phyloP scores from a whole-genome alignment of 1,140 invertebrate species.

The Paraescarpia echinospica region DNA sequence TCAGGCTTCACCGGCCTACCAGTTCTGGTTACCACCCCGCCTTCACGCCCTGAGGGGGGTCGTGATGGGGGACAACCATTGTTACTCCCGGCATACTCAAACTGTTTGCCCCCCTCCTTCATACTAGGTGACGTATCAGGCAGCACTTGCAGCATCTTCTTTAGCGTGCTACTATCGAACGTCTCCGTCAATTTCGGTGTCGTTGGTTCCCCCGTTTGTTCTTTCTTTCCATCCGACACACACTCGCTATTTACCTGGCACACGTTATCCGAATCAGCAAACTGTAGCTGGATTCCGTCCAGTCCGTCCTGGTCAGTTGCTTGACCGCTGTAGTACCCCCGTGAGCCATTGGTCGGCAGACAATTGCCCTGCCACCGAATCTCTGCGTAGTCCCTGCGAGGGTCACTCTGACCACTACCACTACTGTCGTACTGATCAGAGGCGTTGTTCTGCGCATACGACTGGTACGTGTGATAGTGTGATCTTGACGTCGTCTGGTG shows the following conservation, averaged over 20 bases:
- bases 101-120: neutral
- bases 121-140: slow-evolving; percentile 57
- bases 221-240: slow-evolving; percentile 19
- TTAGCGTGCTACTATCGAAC: slow-evolving; percentile 75
- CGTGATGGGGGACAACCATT: neutral
- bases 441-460: neutral
- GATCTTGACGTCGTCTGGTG: neutral
- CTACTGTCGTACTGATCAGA: neutral
- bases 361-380: neutral
- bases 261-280: neutral
- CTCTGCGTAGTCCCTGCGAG: neutral
- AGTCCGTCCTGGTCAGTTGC: neutral
- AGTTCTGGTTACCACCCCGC: neutral
- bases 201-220: neutral
- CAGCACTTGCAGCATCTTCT: slow-evolving; percentile 91
- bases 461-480: neutral
- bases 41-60: neutral
- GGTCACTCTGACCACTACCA: neutral
- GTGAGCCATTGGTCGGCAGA: neutral
- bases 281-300: slow-evolving; percentile 1
- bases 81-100: neutral
- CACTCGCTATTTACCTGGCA: neutral
- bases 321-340: neutral
- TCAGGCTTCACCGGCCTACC: neutral
- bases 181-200: slow-evolving; percentile 60